phyloP scores from a whole-genome alignment of 2,113 vertebrate genomes.

The Perca fluviatilis region DNA sequence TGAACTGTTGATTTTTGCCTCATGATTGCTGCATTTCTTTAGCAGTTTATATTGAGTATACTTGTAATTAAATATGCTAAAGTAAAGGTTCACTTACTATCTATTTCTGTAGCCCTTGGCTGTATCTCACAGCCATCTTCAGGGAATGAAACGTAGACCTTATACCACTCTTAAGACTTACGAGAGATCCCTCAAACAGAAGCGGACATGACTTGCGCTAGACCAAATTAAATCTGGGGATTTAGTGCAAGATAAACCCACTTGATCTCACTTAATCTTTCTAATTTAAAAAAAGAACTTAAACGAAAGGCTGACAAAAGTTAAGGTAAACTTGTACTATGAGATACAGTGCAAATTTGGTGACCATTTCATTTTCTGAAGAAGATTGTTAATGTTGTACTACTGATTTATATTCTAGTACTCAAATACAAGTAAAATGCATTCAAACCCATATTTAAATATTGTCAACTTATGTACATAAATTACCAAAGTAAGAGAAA shows the following conservation, averaged over 20 bases:
- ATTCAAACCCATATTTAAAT: neutral
- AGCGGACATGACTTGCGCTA: too few species aligned
- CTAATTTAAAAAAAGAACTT: too few species aligned
- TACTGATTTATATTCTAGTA: neutral
- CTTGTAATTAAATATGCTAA: neutral
- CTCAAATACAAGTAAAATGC: neutral
- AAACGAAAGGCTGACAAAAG: too few species aligned
- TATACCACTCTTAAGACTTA: neutral
- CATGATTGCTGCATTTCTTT: neutral
- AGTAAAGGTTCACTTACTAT: neutral
- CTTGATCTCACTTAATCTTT: too few species aligned
- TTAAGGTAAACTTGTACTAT: neutral
- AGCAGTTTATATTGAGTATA: neutral
- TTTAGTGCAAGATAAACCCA: neutral
- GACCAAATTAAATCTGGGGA: neutral
- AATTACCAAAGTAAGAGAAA: too few species aligned
- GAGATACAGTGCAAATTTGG: neutral
- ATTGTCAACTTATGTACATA: too few species aligned
- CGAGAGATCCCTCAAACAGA: too few species aligned
- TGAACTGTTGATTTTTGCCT: slow-evolving; percentile 30
- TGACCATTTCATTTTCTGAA: neutral
- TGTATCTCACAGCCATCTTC: neutral
- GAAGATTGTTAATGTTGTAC: neutral
- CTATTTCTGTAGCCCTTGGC: neutral
- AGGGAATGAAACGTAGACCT: too few species aligned